Evolutionary conservation across 2,113 vertebrate genomes (phyloP).

Genomic region (Ariopsis seemanni): DNA sequence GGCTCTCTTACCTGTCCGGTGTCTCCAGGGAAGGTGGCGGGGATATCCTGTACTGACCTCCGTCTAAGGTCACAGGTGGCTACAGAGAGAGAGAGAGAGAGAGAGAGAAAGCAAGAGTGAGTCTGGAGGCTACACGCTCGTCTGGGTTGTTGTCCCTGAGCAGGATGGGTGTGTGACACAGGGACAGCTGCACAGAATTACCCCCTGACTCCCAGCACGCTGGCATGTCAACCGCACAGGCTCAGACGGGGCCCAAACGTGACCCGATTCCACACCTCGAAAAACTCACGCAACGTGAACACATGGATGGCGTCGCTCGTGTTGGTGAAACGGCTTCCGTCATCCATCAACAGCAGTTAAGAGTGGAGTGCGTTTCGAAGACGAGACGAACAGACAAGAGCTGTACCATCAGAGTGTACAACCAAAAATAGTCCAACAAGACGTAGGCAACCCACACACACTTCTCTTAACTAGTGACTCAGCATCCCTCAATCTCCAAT

Average conservation of each 20-base stretch:
- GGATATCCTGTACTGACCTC: slow-evolving; percentile 94
- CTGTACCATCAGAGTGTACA: neutral
- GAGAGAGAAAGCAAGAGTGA: slow-evolving; percentile 58
- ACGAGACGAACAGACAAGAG: neutral
- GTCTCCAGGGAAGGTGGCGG: slow-evolving; percentile 77
- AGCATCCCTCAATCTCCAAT: neutral
- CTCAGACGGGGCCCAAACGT: slow-evolving; percentile 29
- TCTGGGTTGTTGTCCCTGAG: slow-evolving; percentile 10
- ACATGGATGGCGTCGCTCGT: neutral
- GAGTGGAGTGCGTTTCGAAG: neutral
- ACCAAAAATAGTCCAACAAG: neutral
- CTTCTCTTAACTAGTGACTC: neutral
- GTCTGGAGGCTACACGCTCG: slow-evolving; percentile 52
- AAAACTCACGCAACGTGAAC: slow-evolving; percentile 2
- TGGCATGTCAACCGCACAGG: slow-evolving; percentile 63
- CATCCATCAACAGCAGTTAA: neutral
- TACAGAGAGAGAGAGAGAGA: slow-evolving; percentile 60
- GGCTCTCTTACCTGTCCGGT: slow-evolving; percentile 85
- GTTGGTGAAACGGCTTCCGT: slow-evolving; percentile 32
- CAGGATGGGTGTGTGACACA: slow-evolving; percentile 25
- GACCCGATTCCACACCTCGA: slow-evolving; percentile 27
- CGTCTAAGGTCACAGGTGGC: slow-evolving; percentile 90
- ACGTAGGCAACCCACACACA: neutral
- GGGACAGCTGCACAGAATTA: slow-evolving; percentile 78
- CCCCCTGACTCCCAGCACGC: slow-evolving; percentile 66